Conservation (phyloP, 2,113 vertebrate species). For the Vireo altiloquus region DNA sequence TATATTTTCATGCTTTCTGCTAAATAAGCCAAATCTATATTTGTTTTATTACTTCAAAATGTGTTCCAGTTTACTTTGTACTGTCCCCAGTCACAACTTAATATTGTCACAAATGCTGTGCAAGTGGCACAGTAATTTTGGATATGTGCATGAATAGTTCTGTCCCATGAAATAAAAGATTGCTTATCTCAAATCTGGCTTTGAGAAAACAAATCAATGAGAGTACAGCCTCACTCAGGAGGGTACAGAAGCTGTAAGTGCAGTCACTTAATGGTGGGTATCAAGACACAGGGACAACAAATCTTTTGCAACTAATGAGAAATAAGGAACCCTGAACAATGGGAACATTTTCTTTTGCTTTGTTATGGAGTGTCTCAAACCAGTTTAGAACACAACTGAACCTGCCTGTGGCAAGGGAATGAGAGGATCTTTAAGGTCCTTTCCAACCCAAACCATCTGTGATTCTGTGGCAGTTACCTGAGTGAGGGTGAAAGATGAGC, state of each 20-base stretch:
- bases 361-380: not conserved
- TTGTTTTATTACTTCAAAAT: not conserved
- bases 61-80: not conserved
- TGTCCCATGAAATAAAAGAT: not conserved
- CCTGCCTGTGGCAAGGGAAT: not conserved
- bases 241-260: not conserved
- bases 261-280: not conserved
- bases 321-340: not conserved
- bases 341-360: not conserved
- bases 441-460: not conserved
- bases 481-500: not conserved
- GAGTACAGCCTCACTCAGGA: not conserved
- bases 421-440: not conserved
- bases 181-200: not conserved
- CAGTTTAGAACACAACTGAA: not conserved
- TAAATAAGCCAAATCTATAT: not conserved
- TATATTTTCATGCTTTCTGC: not conserved
- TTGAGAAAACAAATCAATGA: not conserved
- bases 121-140: not conserved
- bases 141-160: not conserved
- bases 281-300: not conserved
- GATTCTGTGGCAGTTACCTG: not conserved
- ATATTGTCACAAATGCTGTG: not conserved
- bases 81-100: not conserved
- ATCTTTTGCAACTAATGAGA: not conserved